Evolutionary conservation across 2,888 invertebrate genomes (phyloP), one percentile per base, ranked within the genome.

Genomic region (Nomada hirtipes): DNA sequence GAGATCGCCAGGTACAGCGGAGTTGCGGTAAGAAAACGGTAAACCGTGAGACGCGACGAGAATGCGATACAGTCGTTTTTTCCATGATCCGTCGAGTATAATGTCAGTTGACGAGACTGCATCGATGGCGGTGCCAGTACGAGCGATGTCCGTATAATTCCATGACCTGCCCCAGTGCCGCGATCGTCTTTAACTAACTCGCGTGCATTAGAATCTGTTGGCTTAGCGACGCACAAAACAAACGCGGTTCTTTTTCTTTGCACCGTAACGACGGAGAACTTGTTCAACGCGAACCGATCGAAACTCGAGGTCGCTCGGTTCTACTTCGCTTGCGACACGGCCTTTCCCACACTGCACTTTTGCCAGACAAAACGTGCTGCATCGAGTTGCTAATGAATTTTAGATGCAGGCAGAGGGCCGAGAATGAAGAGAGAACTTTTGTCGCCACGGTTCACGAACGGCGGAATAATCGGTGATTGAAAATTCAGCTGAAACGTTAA

Each of bases 1-100:
- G 36, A 63, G 26, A 70, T 29, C 36, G 42, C 4, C 15, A 57
- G 69, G 13, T 44, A 20, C 20, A 26, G 79, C 18, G 75, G 78
- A 71, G 76, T 84, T 79, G 76, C 55, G 73, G 81, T 85, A 81
- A 87, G 87, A 85, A 82, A 89, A 90, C 88, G 87, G 90, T 89
- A 90, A 88, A 90, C 76, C 69, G 63, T 70, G 75, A 79, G 85
- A 81, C 84, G 82, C 68, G 81, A 76, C 70, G 80, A 85, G 84
- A 26, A 61, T 61, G 64, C 52, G 47, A 36, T 42, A 47, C 50
- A 11, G 2, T 36, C 50, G 20, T 75, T 64, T 50, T 50, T 69
- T 83, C 47, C 57, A 57, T 59, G 75, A 36, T 57, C 50, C 67
- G 64, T 55, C 65, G 76, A 60, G 55, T 63, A 53, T 65, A 76